A percentile compares a stretch with the other conserved stretches of the same genome.
These are phyloP conservation scores for Cerceris ruficornis DNA, from an alignment of 2,888 invertebrate genomes.

Conservation along the genomic window DNA sequence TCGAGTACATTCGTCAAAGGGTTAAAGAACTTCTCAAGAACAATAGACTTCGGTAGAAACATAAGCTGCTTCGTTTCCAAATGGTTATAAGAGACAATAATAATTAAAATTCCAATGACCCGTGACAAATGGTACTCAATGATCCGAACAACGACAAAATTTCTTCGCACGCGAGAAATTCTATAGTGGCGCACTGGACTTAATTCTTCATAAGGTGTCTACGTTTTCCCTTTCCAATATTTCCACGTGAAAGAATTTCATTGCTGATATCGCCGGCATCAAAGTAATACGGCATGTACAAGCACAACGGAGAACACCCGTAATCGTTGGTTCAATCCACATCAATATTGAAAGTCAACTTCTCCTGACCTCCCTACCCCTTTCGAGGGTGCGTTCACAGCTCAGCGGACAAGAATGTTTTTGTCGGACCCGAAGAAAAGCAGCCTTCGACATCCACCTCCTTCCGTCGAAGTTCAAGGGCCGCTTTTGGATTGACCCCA, in stretches of 20 bases:
- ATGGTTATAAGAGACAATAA: neutral
- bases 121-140: conserved; percentile 20
- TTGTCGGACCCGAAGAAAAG: conserved; percentile 61
- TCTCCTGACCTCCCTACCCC: neutral
- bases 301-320: conserved; percentile 9
- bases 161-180: conserved; percentile 38
- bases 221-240: conserved; percentile 54
- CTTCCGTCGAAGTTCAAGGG: conserved; percentile 33
- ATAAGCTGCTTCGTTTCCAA: too few species aligned
- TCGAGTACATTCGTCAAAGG: too few species aligned
- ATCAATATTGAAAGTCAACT: conserved; percentile 36
- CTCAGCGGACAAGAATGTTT: conserved; percentile 74
- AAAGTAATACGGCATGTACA: conserved; percentile 35
- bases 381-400: conserved; percentile 59
- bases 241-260: conserved; percentile 56
- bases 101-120: neutral
- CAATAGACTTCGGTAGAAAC: too few species aligned
- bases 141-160: conserved; percentile 14
- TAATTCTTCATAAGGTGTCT: conserved; percentile 41
- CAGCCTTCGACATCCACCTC: conserved; percentile 44
- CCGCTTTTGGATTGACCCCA: neutral
- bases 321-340: conserved; percentile 49
- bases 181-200: conserved; percentile 32
- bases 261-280: conserved; percentile 16
- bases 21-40: too few species aligned